phyloP scores from a whole-genome alignment of 1,140 invertebrate species.

The Drosophila triauraria region DNA sequence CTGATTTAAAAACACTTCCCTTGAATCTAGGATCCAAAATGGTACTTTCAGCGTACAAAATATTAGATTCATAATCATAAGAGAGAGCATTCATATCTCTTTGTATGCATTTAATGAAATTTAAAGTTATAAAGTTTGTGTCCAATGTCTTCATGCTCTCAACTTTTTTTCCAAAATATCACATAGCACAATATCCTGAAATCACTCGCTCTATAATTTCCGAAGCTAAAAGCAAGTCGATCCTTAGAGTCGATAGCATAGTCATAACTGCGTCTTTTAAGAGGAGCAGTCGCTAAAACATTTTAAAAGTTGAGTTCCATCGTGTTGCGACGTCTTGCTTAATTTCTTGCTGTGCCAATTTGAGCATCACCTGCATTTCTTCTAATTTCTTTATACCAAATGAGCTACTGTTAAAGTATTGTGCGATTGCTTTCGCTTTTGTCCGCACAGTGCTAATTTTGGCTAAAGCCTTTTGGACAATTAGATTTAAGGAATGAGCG shows the following conservation, averaged over 20 bases:
- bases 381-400: too few relatives aligned
- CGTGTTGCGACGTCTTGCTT: conserved; percentile 11
- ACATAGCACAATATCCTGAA: conserved; percentile 6
- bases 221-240: not conserved
- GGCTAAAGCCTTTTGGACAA: conserved; percentile 16
- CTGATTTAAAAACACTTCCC: conserved; percentile 4
- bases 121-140: not conserved
- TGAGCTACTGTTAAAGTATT: too few relatives aligned
- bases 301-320: conserved; percentile 16
- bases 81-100: not conserved
- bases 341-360: conserved; percentile 6
- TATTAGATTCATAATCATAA: not conserved
- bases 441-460: conserved; percentile 4
- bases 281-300: conserved; percentile 14
- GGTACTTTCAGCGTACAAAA: conserved; percentile 12
- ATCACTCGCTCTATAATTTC: conserved; percentile 2
- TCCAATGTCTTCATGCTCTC: not conserved
- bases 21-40: conserved; percentile 7
- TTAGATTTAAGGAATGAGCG: conserved; percentile 12
- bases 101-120: conserved; percentile 5
- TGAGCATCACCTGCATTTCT: not conserved
- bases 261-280: not conserved
- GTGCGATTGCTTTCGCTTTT: not conserved
- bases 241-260: too few relatives aligned
- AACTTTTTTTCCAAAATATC: conserved; percentile 4